These are phyloP conservation scores for Platygyra sinensis DNA, from an alignment of 64 coral and sea anemone species.

Conservation along the genomic window DNA sequence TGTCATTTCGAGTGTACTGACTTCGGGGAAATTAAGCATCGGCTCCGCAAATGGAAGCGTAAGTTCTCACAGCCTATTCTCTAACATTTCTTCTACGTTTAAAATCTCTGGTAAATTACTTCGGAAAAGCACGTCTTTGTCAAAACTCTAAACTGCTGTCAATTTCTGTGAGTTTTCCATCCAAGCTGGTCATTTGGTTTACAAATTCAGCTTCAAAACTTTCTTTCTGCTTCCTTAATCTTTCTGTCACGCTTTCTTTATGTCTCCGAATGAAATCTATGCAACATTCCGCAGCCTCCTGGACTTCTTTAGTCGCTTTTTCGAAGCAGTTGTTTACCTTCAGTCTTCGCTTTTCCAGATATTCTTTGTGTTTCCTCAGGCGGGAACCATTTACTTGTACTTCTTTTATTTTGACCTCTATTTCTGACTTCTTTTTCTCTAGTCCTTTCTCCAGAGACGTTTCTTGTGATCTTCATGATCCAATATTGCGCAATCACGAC, in stretches of 20 bases:
- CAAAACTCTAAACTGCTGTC: neutral
- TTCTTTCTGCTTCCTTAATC: neutral
- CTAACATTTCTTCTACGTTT: neutral
- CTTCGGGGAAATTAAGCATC: neutral
- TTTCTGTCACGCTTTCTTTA: neutral
- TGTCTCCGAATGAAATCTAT: constrained; percentile 1
- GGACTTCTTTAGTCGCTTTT: neutral
- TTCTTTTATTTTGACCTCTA: neutral
- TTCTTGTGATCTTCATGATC: constrained; percentile 20
- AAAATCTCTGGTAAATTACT: constrained; percentile 4
- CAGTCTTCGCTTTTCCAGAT: neutral
- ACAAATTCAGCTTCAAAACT: neutral
- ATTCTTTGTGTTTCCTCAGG: neutral
- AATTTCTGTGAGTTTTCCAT: neutral
- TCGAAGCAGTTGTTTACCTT: neutral
- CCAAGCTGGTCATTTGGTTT: neutral
- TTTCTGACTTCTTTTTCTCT: neutral
- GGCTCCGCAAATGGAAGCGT: neutral
- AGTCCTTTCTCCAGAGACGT: neutral
- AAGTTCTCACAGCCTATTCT: neutral
- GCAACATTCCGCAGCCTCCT: neutral
- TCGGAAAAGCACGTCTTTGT: neutral
- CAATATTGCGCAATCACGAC: constrained; percentile 10
- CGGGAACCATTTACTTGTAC: neutral
- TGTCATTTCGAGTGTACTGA: neutral